phyloP scores from a whole-genome alignment of 2,797 vertebrate genomes.

The Pseudochirops corinnae region DNA sequence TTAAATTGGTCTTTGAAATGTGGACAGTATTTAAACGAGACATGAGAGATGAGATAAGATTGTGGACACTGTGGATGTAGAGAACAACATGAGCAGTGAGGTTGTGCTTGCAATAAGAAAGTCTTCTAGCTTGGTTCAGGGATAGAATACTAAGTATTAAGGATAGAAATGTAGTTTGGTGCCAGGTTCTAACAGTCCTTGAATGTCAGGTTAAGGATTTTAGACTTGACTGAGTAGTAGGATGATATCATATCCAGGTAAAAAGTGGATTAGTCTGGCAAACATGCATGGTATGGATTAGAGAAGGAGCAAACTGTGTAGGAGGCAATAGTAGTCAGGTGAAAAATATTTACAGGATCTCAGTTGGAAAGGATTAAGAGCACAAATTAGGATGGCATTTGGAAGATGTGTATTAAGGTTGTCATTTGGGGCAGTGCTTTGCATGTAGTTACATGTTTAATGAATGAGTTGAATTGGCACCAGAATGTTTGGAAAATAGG shows the following conservation, averaged over 20 bases:
- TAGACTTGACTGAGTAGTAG: neutral
- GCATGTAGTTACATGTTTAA: neutral
- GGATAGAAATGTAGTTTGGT: neutral
- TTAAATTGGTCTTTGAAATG: neutral
- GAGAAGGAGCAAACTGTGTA: neutral
- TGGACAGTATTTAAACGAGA: neutral
- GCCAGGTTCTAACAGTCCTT: neutral
- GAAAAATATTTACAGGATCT: neutral
- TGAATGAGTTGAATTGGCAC: neutral
- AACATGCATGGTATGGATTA: neutral
- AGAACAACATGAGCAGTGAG: neutral
- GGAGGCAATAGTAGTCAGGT: neutral
- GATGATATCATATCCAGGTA: neutral
- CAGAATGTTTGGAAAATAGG: neutral
- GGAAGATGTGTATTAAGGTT: neutral
- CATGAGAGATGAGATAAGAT: neutral
- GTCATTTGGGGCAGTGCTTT: neutral
- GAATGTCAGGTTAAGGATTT: neutral
- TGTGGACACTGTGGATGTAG: neutral
- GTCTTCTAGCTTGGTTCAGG: neutral
- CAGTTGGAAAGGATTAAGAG: neutral
- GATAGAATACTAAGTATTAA: neutral
- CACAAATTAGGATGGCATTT: neutral
- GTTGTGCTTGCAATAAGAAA: neutral
- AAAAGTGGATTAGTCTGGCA: neutral